A percentile compares a stretch with the other conserved stretches of the same genome.
Evolutionary conservation across 92 coral and sea anemone species (phyloP).

Genomic region (Micromussa lordhowensis): DNA sequence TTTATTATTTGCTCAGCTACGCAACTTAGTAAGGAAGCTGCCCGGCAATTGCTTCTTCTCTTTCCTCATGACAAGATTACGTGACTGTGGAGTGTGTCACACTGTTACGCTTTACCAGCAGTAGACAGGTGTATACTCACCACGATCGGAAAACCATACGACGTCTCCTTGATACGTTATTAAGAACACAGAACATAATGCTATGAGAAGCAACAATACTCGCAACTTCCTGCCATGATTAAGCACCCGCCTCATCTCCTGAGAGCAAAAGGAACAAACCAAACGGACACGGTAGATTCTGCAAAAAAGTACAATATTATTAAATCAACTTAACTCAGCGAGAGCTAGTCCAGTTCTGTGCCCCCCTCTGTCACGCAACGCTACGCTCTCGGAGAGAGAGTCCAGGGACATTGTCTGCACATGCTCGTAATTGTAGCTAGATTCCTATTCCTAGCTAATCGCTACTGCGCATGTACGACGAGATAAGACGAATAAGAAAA

Average conservation of each 20-base stretch:
- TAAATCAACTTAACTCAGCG: background rate
- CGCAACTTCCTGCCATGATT: conserved; percentile 24
- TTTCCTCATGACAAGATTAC: too few relatives aligned
- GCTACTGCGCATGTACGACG: too few relatives aligned
- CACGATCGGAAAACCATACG: conserved; percentile 11
- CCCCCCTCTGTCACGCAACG: too few relatives aligned
- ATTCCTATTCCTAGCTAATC: too few relatives aligned
- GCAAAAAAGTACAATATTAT: background rate
- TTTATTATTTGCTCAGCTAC: background rate
- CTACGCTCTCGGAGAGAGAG: too few relatives aligned
- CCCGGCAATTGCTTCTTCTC: background rate
- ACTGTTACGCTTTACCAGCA: background rate
- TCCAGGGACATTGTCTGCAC: too few relatives aligned
- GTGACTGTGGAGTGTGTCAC: background rate
- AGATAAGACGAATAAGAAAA: too few relatives aligned
- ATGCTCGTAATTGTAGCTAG: too few relatives aligned
- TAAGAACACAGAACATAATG: conserved; percentile 6
- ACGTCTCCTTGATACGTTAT: conserved; percentile 14
- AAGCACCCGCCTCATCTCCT: conserved; percentile 32
- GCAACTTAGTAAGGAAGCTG: background rate
- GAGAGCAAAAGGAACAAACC: conserved; percentile 7
- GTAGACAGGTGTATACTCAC: background rate
- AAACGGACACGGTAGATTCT: conserved; percentile 8
- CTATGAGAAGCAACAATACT: conserved; percentile 17
- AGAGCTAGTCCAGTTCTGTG: background rate